Evolutionary conservation across 2,888 invertebrate species (phyloP).

Genomic region (Portevinia maculata): DNA sequence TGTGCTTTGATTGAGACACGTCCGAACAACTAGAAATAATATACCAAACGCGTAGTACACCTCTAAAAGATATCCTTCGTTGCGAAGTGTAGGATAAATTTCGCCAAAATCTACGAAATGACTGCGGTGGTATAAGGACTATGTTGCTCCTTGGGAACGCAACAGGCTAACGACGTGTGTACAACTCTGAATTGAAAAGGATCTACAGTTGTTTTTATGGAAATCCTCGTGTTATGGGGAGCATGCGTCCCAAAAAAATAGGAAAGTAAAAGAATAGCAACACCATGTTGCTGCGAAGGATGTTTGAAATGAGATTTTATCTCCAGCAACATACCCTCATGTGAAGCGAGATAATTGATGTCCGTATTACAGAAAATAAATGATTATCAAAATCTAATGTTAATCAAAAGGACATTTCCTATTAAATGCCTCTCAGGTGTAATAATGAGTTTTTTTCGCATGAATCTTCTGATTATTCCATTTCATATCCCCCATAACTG

Average conservation of each 20-base stretch:
- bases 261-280: conserved; percentile 10
- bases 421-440: conserved; percentile 77
- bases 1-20: conserved; percentile 45
- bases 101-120: conserved; percentile 18
- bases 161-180: conserved; percentile 82
- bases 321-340: conserved; percentile 52
- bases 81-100: conserved; percentile 23
- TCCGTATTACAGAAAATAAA: conserved; percentile 25
- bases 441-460: conserved; percentile 75
- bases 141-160: conserved; percentile 77
- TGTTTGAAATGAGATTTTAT: conserved; percentile 18
- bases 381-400: conserved; percentile 26
- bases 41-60: conserved; percentile 19
- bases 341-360: conserved; percentile 26
- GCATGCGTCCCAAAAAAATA: conserved; percentile 65
- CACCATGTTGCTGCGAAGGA: conserved; percentile 54
- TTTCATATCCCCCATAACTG: background rate
- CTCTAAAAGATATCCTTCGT: conserved; percentile 20
- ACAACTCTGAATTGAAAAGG: conserved; percentile 79
- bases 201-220: conserved; percentile 80
- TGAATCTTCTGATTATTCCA: background rate
- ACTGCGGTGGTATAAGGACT: conserved; percentile 11
- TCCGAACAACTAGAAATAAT: conserved; percentile 10
- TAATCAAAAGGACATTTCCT: conserved; percentile 67
- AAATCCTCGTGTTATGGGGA: conserved; percentile 68